Conservation (phyloP, 1,140 invertebrate genomes). For the Cheumatopsyche charites region DNA sequence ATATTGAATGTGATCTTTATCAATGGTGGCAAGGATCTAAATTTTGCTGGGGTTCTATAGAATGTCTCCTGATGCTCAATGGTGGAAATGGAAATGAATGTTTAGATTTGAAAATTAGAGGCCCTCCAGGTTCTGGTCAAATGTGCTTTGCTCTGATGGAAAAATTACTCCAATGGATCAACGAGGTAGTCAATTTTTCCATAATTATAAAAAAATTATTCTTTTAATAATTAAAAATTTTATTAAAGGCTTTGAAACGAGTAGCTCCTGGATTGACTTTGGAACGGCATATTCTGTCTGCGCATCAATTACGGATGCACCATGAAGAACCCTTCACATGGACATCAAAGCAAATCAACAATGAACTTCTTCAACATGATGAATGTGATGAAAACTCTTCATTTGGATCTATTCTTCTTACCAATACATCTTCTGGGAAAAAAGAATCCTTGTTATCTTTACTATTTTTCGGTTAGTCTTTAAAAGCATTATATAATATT, state of each 20-base stretch:
- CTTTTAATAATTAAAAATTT: constrained; percentile 1
- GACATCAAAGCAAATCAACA: constrained; percentile 66
- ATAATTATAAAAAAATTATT: not conserved
- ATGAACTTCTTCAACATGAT: constrained; percentile 62
- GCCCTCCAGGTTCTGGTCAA: constrained; percentile 64
- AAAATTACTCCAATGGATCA: constrained; percentile 73
- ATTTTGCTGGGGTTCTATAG: constrained; percentile 73
- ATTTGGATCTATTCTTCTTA: constrained; percentile 56
- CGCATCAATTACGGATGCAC: constrained; percentile 65
- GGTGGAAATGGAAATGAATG: constrained; percentile 58
- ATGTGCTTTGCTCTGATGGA: constrained; percentile 78
- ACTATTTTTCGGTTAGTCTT: constrained; percentile 59
- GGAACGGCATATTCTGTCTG: constrained; percentile 71
- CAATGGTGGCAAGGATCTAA: constrained; percentile 85
- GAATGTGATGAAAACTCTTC: constrained; percentile 49
- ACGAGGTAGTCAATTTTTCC: constrained; percentile 59
- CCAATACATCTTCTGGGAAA: constrained; percentile 65
- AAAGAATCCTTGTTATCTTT: constrained; percentile 75
- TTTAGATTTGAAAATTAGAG: constrained; percentile 77
- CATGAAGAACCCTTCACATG: constrained; percentile 64
- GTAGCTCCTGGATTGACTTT: constrained; percentile 72
- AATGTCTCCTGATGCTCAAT: constrained; percentile 72
- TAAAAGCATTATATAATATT: not conserved
- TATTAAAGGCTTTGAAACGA: constrained; percentile 62
- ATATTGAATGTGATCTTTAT: constrained; percentile 71